Percentiles rank a stretch among this genome's conserved stretches.
phyloP scores from a whole-genome alignment of 2,113 vertebrate genomes.

The Sapayoa aenigma region DNA sequence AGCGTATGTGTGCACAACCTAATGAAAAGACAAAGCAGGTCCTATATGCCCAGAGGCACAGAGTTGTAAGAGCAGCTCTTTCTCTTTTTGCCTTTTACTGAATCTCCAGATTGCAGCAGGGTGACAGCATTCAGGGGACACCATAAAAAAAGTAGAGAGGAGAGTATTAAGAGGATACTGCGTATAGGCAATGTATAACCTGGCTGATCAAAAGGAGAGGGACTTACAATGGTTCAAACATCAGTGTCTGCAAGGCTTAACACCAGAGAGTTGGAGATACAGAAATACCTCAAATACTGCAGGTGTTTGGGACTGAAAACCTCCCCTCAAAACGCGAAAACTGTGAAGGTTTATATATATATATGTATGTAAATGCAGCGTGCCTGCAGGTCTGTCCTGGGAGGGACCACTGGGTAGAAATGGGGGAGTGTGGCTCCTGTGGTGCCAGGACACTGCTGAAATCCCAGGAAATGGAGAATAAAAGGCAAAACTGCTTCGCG shows the following conservation, averaged over 20 bases:
- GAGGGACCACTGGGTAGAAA: no score
- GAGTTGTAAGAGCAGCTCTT: not conserved
- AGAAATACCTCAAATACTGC: no score
- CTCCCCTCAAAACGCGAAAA: no score
- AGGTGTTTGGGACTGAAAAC: no score
- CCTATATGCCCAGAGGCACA: not conserved
- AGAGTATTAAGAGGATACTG: not conserved
- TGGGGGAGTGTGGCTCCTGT: no score
- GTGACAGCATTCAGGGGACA: not conserved
- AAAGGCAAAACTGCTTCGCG: no score
- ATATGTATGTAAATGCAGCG: no score
- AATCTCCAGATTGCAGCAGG: not conserved
- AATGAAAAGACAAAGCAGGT: not conserved
- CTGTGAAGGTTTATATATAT: no score
- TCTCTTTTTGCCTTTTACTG: not conserved
- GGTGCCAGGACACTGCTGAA: no score
- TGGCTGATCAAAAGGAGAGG: not conserved
- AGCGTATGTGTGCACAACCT: not conserved
- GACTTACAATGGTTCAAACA: not conserved
- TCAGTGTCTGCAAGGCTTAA: not conserved
- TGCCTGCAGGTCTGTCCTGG: no score
- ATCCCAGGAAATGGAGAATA: no score
- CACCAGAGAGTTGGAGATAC: not conserved
- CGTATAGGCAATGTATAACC: not conserved
- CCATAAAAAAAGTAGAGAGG: not conserved